phyloP scores from a whole-genome alignment of 2,888 invertebrate genomes.

The Protodeltote pygarga region DNA sequence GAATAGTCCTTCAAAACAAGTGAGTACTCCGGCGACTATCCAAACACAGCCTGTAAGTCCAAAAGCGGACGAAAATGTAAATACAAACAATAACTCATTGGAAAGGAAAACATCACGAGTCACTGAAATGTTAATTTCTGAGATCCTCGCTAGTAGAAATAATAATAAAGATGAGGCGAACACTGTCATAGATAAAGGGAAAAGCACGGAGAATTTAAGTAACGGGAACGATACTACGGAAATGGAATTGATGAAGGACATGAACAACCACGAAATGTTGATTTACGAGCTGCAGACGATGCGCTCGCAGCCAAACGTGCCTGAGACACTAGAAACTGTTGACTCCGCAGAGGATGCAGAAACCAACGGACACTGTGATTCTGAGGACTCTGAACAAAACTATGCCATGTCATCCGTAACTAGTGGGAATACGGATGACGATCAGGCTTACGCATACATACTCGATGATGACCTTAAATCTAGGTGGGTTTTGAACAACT shows the following conservation, averaged over 20 bases:
- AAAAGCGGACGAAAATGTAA: conserved; percentile 62
- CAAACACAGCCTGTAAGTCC: conserved; percentile 54
- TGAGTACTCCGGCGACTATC: conserved; percentile 56
- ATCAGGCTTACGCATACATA: conserved; percentile 81
- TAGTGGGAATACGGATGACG: conserved; percentile 77
- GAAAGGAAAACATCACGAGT: conserved; percentile 83
- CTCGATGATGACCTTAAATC: conserved; percentile 82
- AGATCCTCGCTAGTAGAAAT: conserved; percentile 83
- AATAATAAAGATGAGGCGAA: conserved; percentile 79
- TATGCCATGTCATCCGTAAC: conserved; percentile 75
- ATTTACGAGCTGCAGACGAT: conserved; percentile 90
- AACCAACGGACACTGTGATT: conserved; percentile 71
- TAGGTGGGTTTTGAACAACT: conserved; percentile 64
- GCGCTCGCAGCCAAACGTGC: conserved; percentile 83
- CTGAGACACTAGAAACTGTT: conserved; percentile 63
- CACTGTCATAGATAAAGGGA: conserved; percentile 82
- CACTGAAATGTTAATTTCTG: conserved; percentile 84
- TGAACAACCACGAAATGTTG: conserved; percentile 89
- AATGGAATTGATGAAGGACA: conserved; percentile 76
- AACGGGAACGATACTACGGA: conserved; percentile 71
- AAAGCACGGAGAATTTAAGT: conserved; percentile 63
- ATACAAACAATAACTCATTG: conserved; percentile 76
- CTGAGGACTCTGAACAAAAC: conserved; percentile 77
- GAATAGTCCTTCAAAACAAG: conserved; percentile 72
- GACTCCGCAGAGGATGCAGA: conserved; percentile 61